Evolutionary conservation across 2,888 invertebrate species (phyloP).

Genomic region (Candidula unifasciata): DNA sequence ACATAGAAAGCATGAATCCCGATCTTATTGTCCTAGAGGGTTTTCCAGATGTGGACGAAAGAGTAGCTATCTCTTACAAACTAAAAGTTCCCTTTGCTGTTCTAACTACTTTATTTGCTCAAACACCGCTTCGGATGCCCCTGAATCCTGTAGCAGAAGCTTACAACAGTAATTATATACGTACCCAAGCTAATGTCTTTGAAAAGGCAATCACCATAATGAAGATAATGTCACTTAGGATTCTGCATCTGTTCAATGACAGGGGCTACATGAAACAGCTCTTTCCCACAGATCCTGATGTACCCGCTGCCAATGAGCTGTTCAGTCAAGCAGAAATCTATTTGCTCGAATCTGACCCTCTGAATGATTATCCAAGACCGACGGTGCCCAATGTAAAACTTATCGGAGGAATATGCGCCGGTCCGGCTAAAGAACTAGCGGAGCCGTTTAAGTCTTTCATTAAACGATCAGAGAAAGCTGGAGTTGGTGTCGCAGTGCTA

Average conservation of each 20-base stretch:
- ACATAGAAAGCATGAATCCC: not conserved
- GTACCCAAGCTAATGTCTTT: not conserved
- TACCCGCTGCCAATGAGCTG: conserved; percentile 11
- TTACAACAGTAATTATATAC: not conserved
- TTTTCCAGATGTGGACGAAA: not conserved
- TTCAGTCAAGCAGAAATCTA: conserved; percentile 39
- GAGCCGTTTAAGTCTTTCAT: conserved; percentile 13
- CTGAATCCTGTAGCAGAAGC: not conserved
- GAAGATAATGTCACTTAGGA: not conserved
- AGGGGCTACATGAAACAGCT: conserved; percentile 6
- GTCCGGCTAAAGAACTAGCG: not conserved
- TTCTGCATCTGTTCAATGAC: not conserved
- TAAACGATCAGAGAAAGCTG: too few relatives aligned
- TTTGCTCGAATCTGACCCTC: conserved; percentile 42
- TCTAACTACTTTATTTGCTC: not conserved
- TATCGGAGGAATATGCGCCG: conserved; percentile 31
- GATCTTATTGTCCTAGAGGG: conserved; percentile 8
- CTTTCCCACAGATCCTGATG: not conserved
- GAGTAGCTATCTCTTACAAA: too few relatives aligned
- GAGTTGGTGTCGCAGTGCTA: not conserved
- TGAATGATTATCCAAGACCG: conserved; percentile 40
- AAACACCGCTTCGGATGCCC: not conserved
- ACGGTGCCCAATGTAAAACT: conserved; percentile 46
- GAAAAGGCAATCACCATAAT: not conserved
- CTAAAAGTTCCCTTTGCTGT: conserved; percentile 10